Percentiles rank a stretch among this genome's conserved stretches.
Conservation (phyloP, 2,113 vertebrate genomes). For the Pteronura brasiliensis region DNA sequence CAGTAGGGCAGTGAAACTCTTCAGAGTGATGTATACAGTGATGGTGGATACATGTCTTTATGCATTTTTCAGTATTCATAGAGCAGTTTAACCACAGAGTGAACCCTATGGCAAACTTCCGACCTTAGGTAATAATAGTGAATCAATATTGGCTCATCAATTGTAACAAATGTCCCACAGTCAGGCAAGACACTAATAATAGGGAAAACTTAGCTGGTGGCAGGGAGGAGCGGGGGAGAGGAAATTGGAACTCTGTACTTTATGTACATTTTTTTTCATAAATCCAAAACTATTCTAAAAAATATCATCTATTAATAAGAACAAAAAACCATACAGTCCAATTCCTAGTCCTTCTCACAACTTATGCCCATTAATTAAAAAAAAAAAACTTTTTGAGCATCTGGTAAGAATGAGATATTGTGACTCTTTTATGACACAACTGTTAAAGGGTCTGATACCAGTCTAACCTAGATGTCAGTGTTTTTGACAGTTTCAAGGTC, state of each 20-base stretch:
- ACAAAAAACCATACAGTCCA: not conserved
- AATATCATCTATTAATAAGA: not conserved
- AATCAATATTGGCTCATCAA: not conserved
- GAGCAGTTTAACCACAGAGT: not conserved
- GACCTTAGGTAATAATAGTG: not conserved
- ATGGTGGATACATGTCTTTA: not conserved
- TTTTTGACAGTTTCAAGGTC: not conserved
- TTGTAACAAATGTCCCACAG: not conserved
- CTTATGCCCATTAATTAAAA: not conserved
- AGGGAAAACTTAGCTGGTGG: not conserved
- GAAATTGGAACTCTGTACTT: not conserved
- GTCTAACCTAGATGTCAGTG: not conserved
- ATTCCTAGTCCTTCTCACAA: not conserved
- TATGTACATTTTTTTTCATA: not conserved
- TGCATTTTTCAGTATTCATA: not conserved
- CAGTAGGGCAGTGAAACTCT: not conserved
- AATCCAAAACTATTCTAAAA: not conserved
- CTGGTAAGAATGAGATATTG: not conserved
- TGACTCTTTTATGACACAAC: not conserved
- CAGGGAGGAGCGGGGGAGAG: fast-evolving
- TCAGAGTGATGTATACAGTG: not conserved
- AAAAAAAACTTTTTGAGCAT: not conserved
- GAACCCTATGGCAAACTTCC: not conserved
- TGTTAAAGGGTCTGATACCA: not conserved
- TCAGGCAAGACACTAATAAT: not conserved